A percentile compares a stretch with the other conserved stretches of the same genome.
phyloP scores from a whole-genome alignment of 2,797 vertebrate species.

The Danio jaintianensis region DNA sequence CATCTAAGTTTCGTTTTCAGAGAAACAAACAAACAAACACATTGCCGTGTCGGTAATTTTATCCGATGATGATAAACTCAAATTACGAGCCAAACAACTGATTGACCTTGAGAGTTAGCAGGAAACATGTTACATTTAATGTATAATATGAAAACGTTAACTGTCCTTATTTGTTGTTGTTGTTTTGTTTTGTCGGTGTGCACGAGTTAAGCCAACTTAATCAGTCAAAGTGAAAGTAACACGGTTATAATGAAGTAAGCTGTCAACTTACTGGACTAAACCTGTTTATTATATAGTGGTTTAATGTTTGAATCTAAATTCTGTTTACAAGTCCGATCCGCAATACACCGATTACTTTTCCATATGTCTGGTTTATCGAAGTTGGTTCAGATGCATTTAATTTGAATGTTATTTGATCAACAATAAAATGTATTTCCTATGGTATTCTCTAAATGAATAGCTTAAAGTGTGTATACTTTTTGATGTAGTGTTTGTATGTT shows the following conservation, averaged over 20 bases:
- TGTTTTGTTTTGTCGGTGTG: neutral
- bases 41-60: neutral
- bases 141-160: neutral
- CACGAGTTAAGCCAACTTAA: neutral
- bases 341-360: neutral
- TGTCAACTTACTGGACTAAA: neutral
- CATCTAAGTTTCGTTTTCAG: constrained; percentile 37
- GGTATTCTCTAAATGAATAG: neutral
- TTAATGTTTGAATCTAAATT: neutral
- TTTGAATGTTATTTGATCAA: neutral
- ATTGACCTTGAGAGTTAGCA: neutral
- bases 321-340: neutral
- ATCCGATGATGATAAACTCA: neutral
- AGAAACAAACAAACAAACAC: neutral
- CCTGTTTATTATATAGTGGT: neutral
- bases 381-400: neutral
- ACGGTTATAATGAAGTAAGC: neutral
- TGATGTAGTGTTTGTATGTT: neutral
- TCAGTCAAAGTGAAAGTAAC: constrained; percentile 18
- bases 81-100: neutral
- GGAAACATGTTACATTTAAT: neutral
- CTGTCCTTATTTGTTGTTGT: neutral
- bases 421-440: neutral
- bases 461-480: neutral
- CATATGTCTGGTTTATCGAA: neutral